Base-by-base conservation (phyloP, 2,888 invertebrate genomes). In the Deilephila elpenor region DNA sequence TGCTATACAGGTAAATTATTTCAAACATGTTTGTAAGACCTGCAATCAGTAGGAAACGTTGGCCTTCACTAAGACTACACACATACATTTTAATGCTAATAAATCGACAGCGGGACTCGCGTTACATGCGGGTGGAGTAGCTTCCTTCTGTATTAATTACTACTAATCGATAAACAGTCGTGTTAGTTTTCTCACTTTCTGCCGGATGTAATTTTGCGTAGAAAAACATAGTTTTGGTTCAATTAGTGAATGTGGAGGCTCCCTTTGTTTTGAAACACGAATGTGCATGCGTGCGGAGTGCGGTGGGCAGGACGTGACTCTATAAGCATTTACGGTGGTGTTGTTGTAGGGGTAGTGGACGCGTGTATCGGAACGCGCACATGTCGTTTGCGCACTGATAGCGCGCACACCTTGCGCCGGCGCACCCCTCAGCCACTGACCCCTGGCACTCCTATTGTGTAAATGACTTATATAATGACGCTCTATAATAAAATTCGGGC, bases 1-100 rank as follows among this genome's bases (percentile, higher is more conserved):
- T 97, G 97, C 88, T 97, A 97, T 85, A 97, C 97, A 88, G 97
- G 97, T 97, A 93, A 94, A 3, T 44, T 64, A 20, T 44, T n/a
- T 20, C 37, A 64, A 64, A 44, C 44, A 20, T 44, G 37, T 51
- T 25, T 60, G n/a, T n/a, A 56, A 29, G 5, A 17, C 17, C 20
- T 25, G 25, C 7, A 5, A 67, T 56, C n/a, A n/a, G 5, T n/a
- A n/a, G 56, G 19, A 67, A 67, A 44, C 19, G 34, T 34, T 51
- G 67, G 20, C 51, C 67, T 67, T 67, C 67, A 25, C 11, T 17
- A 25, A 67, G 25, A 44, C 44, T 67, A 67, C 67, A 67, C 25
- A 67, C n/a, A 44, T 32, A 56, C 56, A 59, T 44, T 62, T 62
- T 59, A 11, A 44, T 59, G 20, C 51, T 32, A 32, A 53, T 67